Conservation (phyloP, 2,113 vertebrate genomes). For the Vimba vimba region DNA sequence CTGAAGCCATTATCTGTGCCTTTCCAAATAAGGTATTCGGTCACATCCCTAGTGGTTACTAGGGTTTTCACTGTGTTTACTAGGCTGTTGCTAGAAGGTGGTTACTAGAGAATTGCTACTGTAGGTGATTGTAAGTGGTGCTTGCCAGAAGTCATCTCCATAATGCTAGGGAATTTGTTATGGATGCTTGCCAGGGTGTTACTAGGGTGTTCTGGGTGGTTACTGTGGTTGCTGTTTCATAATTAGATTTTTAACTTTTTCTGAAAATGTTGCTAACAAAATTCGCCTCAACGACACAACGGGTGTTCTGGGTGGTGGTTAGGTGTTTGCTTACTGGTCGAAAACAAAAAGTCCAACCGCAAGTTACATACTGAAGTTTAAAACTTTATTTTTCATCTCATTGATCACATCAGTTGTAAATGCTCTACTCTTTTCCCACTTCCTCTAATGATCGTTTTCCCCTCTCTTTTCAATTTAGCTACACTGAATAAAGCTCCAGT, state of each 20-base stretch:
- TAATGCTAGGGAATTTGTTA: not conserved
- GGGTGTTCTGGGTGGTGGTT: not conserved
- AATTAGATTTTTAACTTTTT: not conserved
- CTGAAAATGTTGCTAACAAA: not conserved
- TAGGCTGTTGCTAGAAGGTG: not conserved
- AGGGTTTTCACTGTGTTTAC: not conserved
- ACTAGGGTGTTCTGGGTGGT: not conserved
- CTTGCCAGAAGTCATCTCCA: not conserved
- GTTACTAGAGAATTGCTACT: not conserved
- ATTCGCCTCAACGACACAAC: not conserved
- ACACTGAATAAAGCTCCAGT: not conserved
- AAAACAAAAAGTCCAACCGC: not conserved
- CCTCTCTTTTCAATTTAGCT: not conserved
- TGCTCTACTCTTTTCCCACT: not conserved
- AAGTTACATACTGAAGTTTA: not conserved
- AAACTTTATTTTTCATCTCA: not conserved
- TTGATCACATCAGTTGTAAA: not conserved
- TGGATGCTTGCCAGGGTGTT: not conserved
- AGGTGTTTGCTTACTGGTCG: not conserved
- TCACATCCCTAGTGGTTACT: too few relatives aligned
- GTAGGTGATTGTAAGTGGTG: not conserved
- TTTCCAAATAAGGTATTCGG: too few relatives aligned
- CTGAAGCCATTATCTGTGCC: too few relatives aligned
- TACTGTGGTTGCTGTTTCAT: not conserved
- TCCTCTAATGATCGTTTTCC: constrained; percentile 5